Conservation (phyloP, 2,888 invertebrate genomes). For the Elegia similella region DNA sequence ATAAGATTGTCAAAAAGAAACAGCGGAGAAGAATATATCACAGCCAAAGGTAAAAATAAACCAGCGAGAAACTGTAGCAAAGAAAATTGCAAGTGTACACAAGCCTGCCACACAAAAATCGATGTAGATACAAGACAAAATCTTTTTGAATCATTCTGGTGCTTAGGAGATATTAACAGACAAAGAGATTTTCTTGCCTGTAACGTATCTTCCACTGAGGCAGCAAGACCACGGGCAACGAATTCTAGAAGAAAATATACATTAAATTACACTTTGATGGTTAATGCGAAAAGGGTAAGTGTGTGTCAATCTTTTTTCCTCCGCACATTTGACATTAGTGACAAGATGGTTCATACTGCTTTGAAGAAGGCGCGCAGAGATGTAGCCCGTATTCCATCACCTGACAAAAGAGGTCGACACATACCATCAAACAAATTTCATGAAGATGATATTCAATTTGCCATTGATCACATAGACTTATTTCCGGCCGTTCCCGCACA, state of each 20-base stretch:
- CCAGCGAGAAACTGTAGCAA: conserved; percentile 11
- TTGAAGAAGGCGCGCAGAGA: conserved; percentile 22
- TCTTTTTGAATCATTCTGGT: conserved; percentile 19
- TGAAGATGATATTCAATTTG: conserved; percentile 19
- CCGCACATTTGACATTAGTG: conserved; percentile 22
- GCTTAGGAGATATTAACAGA: conserved; percentile 21
- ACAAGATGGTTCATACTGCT: conserved; percentile 23
- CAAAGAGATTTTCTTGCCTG: conserved; percentile 22
- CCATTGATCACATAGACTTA: conserved; percentile 24
- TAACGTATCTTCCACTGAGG: conserved; percentile 21
- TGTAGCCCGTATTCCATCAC: conserved; percentile 21
- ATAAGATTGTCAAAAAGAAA: background rate
- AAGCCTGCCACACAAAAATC: conserved; percentile 22
- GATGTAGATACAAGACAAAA: conserved; percentile 21
- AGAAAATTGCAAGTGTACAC: conserved; percentile 21
- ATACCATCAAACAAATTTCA: conserved; percentile 22
- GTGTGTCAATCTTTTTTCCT: conserved; percentile 22
- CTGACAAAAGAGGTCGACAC: conserved; percentile 24
- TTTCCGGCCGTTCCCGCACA: conserved; percentile 21
- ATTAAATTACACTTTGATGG: conserved; percentile 22
- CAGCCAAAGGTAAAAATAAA: conserved; percentile 20
- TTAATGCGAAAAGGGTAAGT: conserved; percentile 16
- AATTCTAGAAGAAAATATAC: conserved; percentile 24
- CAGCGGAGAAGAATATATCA: conserved; percentile 19
- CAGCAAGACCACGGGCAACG: conserved; percentile 20